A percentile compares a stretch with the other conserved stretches of the same genome.
These are phyloP conservation scores for Brenthis ino DNA, from an alignment of 2,888 invertebrate species.

Conservation along the genomic window DNA sequence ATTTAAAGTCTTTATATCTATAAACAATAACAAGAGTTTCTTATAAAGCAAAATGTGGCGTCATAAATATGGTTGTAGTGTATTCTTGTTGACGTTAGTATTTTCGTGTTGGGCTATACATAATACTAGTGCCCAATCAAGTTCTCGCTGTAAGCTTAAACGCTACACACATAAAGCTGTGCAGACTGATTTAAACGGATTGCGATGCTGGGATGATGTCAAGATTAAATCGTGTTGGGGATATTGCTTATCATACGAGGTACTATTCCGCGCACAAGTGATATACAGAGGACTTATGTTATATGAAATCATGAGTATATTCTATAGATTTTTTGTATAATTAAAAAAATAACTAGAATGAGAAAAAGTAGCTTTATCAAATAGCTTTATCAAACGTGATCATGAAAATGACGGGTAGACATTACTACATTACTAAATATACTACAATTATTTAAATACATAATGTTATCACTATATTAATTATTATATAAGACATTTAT, in stretches of 20 bases:
- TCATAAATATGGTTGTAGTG: constrained; percentile 40
- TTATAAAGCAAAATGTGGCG: constrained; percentile 41
- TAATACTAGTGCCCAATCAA: constrained; percentile 48
- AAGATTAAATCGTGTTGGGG: constrained; percentile 93
- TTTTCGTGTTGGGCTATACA: constrained; percentile 51
- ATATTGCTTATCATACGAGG: constrained; percentile 92
- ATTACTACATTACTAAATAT: no score
- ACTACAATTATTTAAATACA: no score
- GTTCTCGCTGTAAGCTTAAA: constrained; percentile 61
- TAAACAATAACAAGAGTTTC: neutral
- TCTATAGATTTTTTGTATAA: no score
- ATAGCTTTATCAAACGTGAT: no score
- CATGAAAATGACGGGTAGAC: no score
- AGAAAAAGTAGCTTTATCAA: no score
- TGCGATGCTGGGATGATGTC: constrained; percentile 89
- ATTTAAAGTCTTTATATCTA: neutral
- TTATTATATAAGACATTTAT: neutral
- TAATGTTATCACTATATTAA: no score
- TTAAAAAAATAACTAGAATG: no score
- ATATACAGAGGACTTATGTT: neutral
- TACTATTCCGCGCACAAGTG: constrained; percentile 50
- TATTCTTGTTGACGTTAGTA: constrained; percentile 46
- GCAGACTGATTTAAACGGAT: constrained; percentile 82
- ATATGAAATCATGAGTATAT: neutral
- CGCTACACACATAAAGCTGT: constrained; percentile 66